Evolutionary conservation across 1,140 invertebrate species (phyloP), one percentile per base, ranked within the genome.

Genomic region (Zaprionus camerounensis): DNA sequence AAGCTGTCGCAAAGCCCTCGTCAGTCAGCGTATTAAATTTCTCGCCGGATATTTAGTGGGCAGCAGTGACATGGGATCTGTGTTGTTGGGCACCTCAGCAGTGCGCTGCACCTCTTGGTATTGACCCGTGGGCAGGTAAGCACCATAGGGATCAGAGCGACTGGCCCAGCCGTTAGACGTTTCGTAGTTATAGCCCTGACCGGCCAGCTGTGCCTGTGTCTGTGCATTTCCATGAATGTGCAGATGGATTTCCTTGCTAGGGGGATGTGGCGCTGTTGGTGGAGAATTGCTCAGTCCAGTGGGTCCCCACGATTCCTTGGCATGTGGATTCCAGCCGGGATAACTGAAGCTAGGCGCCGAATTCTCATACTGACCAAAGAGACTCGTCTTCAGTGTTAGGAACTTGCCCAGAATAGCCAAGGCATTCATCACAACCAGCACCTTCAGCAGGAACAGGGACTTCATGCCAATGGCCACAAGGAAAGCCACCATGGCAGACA

Each of bases 381-480:
- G 76, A 13, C 76, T 76, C 2, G 88, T 68, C 75, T 92, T 92
- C 3, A 86, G 65, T 5, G 91, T 91, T 3, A 92, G 58, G 49
- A 93, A 90, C 67, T 93, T 93, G 34, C 81, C 91, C 56, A 92
- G 36, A 63, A 93, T 83, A 34, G 84, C 91, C n/a, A 84, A 64
- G 3, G 82, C 80, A 53, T 93, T 93, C 81, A 93, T 91, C 3
- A 86, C 38, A 0, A 93, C 71, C 3, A 93, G 61, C 7, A 93
- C 71, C 69, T 93, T 93, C 0, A 94, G 92, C 22, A 94, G 87
- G 58, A 93, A 93, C 36, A 94, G 69, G 0, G 92, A 93, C 64
- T 94, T 94, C 78, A 94, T 90, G 2, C 91, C 91, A 53, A 94
- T 84, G 51, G 93, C 90, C 15, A 93, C 92, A 11, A 94, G 77